A percentile compares a stretch with the other conserved stretches of the same genome.
Conservation (phyloP, 2,888 invertebrate genomes). For the Plutella xylostella region DNA sequence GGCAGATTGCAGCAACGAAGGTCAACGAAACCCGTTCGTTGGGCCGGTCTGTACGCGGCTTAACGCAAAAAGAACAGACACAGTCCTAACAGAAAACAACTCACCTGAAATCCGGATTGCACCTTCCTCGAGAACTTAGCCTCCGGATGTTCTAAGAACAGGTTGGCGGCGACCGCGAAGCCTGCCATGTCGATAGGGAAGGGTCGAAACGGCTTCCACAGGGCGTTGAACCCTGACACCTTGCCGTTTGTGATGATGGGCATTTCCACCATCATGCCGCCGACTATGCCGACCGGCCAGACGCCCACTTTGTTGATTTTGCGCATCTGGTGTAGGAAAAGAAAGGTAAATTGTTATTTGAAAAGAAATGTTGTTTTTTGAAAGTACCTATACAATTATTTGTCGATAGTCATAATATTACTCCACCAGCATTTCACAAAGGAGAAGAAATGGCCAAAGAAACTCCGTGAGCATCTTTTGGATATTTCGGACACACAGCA, state of each 20-base stretch:
- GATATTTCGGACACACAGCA: too few relatives aligned
- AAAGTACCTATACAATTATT: too few relatives aligned
- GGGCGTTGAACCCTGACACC: constrained; percentile 73
- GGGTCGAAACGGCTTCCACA: constrained; percentile 90
- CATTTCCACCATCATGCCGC: constrained; percentile 92
- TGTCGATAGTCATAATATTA: too few relatives aligned
- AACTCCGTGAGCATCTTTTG: too few relatives aligned
- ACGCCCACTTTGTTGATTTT: constrained; percentile 87
- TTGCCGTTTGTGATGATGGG: constrained; percentile 78
- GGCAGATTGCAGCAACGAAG: too few relatives aligned
- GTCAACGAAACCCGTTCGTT: too few relatives aligned
- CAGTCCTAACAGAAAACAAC: constrained; percentile 19
- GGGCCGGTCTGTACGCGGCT: too few relatives aligned
- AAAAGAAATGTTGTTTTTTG: too few relatives aligned
- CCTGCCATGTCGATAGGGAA: constrained; percentile 99
- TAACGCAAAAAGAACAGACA: too few relatives aligned
- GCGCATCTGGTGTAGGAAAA: constrained; percentile 73
- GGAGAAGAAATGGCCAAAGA: too few relatives aligned
- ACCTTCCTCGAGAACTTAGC: constrained; percentile 87
- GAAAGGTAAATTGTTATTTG: too few relatives aligned
- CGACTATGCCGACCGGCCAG: constrained; percentile 97
- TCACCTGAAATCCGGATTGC: constrained; percentile 84
- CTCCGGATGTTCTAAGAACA: constrained; percentile 77
- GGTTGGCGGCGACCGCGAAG: constrained; percentile 86
- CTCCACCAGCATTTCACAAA: too few relatives aligned